phyloP scores from a whole-genome alignment of 2,797 vertebrate species.

The Mus minutoides region DNA sequence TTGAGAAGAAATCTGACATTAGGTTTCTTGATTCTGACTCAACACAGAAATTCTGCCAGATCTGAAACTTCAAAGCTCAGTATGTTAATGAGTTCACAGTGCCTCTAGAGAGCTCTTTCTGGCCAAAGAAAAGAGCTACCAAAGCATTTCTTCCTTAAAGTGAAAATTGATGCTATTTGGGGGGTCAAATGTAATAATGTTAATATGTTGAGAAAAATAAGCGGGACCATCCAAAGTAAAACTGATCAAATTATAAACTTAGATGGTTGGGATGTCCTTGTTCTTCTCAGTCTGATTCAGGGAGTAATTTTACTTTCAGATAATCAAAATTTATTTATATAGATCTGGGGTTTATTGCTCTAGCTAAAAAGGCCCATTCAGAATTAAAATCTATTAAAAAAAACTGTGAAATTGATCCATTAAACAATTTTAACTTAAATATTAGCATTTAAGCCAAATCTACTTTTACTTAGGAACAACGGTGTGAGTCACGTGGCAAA shows the following conservation, averaged over 20 bases:
- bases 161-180: slow-evolving; percentile 71
- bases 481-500: background rate
- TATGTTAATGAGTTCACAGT: slow-evolving; percentile 59
- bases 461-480: slow-evolving; percentile 55
- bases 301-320: slow-evolving; percentile 52
- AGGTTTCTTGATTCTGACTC: slow-evolving; percentile 37
- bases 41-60: slow-evolving; percentile 59
- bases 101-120: slow-evolving; percentile 48
- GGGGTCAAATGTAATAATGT: slow-evolving; percentile 48
- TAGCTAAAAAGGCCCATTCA: slow-evolving; percentile 2
- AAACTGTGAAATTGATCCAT: slow-evolving; percentile 6
- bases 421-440: slow-evolving; percentile 56
- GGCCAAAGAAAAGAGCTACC: slow-evolving; percentile 68
- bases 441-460: slow-evolving; percentile 14
- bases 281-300: slow-evolving; percentile 50
- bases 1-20: slow-evolving; percentile 55
- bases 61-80: slow-evolving; percentile 73
- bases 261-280: slow-evolving; percentile 49
- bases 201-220: slow-evolving; percentile 58
- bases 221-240: background rate
- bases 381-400: slow-evolving; percentile 28
- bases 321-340: slow-evolving; percentile 45
- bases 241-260: slow-evolving; percentile 50
- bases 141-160: slow-evolving; percentile 57
- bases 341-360: background rate